Evolutionary conservation across 2,888 invertebrate genomes (phyloP), one percentile per base, ranked within the genome.

Genomic region (Watsonalla cultraria): DNA sequence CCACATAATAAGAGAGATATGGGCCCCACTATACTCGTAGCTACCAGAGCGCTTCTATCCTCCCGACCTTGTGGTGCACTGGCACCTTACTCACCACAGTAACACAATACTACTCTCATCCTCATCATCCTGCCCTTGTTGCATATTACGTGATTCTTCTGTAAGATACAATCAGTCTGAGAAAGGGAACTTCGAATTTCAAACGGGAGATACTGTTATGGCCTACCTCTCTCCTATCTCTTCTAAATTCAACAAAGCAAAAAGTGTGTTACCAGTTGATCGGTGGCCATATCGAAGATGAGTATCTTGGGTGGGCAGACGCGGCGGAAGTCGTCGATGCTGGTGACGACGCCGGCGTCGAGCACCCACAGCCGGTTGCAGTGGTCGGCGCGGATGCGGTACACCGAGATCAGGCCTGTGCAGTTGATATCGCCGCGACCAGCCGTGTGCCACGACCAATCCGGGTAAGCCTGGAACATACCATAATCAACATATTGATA

Each of bases 321-420:
- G 72, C 89, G 64, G 66, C 90, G 84, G 82, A 93, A 93, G 73
- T 95, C 93, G 55, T 94, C 94, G 52, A 95, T 78, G 6, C 94
- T 94, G 54, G 94, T 94, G 76, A 93, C 91, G 13, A 95, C 92
- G 0, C 95, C 96, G 4, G 96, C 94, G 82, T 97, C 96, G 54
- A 96, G 83, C 0, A 95, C 94, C 96, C 96, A 96, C 5, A 96
- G 86, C 14, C 96, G 91, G 80, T 96, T 95, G 84, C 96, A 96
- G n/a, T 94, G 92, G 78, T 96, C 96, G 39, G 94, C 89, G 14
- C 94, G 92, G 51, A 94, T 81, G 33, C 96, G 92, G 87, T 96
- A 96, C 47, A 96, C 96, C 0, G 96, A 96, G 53, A 96, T 93
- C 35, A 97, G 78, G 0, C 94, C 94, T 14, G 94, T 93, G 77